phyloP scores from a whole-genome alignment of 2,888 invertebrate species.

The Entomobrya proxima region DNA sequence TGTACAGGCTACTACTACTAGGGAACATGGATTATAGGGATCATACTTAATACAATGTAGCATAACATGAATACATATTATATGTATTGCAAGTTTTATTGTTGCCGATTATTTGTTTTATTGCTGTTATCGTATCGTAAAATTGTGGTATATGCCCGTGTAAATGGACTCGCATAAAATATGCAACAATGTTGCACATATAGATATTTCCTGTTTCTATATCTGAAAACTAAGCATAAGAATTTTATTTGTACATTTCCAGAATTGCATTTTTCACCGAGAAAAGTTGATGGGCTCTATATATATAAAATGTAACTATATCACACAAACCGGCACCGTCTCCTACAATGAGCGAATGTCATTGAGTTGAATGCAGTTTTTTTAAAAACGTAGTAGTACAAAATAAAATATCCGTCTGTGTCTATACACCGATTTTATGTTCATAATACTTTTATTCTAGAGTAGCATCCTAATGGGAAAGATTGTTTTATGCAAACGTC shows the following conservation, averaged over 20 bases:
- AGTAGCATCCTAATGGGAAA: no score
- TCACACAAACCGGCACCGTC: no score
- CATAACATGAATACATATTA: background rate
- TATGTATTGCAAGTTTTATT: background rate
- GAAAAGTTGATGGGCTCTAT: no score
- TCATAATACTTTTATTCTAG: background rate
- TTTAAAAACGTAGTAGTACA: background rate
- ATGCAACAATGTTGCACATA: background rate
- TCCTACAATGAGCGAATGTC: background rate
- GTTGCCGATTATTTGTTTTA: constrained; percentile 19
- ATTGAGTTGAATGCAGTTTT: background rate
- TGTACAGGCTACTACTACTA: no score
- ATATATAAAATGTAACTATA: no score
- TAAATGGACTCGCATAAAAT: background rate
- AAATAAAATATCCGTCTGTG: constrained; percentile 30
- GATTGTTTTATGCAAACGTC: no score
- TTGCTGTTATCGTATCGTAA: constrained; percentile 16
- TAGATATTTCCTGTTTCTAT: background rate
- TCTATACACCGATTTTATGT: background rate
- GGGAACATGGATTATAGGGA: no score
- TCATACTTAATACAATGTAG: background rate
- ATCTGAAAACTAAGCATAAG: background rate
- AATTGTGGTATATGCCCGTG: background rate
- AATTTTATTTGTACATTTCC: no score
- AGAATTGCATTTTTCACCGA: background rate